Percentiles rank a stretch among this genome's conserved stretches.
phyloP scores from a whole-genome alignment of 1,140 invertebrate species.

The Micrasema minimum region DNA sequence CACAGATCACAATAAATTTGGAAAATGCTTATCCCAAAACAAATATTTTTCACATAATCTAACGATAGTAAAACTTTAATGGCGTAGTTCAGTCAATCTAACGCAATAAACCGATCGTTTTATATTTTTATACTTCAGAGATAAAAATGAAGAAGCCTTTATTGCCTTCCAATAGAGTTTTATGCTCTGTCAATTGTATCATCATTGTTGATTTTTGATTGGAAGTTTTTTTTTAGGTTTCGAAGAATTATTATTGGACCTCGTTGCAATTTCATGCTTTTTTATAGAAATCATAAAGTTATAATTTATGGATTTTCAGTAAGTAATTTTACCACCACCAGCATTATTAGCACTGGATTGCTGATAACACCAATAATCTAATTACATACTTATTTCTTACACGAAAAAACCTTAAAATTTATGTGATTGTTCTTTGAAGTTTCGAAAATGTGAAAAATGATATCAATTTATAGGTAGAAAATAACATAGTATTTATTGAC shows the following conservation, averaged over 20 bases:
- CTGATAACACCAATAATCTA: constrained; percentile 15
- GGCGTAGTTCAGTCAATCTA: constrained; percentile 12
- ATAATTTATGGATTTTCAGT: constrained; percentile 15
- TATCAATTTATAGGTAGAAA: too few relatives aligned
- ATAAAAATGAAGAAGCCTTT: constrained; percentile 34
- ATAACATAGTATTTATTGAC: too few relatives aligned
- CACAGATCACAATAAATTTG: too few relatives aligned
- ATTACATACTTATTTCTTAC: not conserved
- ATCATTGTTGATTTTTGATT: constrained; percentile 15
- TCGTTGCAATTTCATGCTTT: constrained; percentile 18
- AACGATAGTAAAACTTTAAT: constrained; percentile 18
- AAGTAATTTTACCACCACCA: not conserved
- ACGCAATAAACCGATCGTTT: constrained; percentile 2
- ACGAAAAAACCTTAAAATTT: constrained; percentile 11
- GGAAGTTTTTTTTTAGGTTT: not conserved
- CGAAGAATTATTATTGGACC: not conserved
- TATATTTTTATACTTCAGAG: constrained; percentile 17
- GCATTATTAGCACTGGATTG: not conserved
- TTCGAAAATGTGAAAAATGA: too few relatives aligned
- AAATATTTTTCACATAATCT: constrained; percentile 22
- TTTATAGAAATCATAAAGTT: constrained; percentile 13
- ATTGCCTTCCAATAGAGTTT: not conserved
- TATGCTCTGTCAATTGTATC: not conserved
- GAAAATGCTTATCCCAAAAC: not conserved
- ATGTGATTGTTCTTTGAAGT: constrained; percentile 23